Evolutionary conservation across 2,113 vertebrate genomes (phyloP).

Genomic region (Percina caprodes): DNA sequence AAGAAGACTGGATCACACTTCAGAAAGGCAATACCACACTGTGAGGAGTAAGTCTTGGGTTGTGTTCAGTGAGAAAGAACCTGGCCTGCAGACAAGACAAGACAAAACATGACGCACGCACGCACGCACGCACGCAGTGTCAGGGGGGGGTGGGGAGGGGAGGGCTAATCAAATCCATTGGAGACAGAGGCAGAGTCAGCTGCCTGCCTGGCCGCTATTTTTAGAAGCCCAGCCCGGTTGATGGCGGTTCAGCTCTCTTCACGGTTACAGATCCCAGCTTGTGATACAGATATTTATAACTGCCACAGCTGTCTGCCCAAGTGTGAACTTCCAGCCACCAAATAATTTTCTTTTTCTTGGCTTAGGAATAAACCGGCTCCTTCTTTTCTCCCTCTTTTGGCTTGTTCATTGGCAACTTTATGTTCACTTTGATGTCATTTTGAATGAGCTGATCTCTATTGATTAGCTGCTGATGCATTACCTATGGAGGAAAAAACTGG

Average conservation of each 20-base stretch:
- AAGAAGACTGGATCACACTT: constrained; percentile 15
- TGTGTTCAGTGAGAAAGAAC: constrained; percentile 39
- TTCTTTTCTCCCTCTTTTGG: constrained; percentile 52
- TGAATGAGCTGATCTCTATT: constrained; percentile 2
- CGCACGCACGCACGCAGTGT: constrained; percentile 25
- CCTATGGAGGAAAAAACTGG: background rate
- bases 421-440: background rate
- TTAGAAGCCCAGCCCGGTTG: constrained; percentile 71
- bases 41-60: constrained; percentile 13
- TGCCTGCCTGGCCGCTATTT: constrained; percentile 78
- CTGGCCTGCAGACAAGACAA: constrained; percentile 28
- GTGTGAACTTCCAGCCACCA: constrained; percentile 85
- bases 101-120: background rate
- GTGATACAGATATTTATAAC: constrained; percentile 95
- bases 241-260: constrained; percentile 83
- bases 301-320: constrained; percentile 84
- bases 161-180: constrained; percentile 78
- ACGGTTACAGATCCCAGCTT: constrained; percentile 89
- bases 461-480: constrained; percentile 1
- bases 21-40: constrained; percentile 27
- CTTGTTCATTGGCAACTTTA: constrained; percentile 81
- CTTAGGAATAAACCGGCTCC: constrained; percentile 26
- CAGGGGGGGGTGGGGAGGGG: constrained; percentile 1
- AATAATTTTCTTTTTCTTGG: no score
- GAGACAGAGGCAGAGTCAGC: constrained; percentile 70